Evolutionary conservation across 2,888 invertebrate species (phyloP).

Genomic region (Aleiodes leptofemur): DNA sequence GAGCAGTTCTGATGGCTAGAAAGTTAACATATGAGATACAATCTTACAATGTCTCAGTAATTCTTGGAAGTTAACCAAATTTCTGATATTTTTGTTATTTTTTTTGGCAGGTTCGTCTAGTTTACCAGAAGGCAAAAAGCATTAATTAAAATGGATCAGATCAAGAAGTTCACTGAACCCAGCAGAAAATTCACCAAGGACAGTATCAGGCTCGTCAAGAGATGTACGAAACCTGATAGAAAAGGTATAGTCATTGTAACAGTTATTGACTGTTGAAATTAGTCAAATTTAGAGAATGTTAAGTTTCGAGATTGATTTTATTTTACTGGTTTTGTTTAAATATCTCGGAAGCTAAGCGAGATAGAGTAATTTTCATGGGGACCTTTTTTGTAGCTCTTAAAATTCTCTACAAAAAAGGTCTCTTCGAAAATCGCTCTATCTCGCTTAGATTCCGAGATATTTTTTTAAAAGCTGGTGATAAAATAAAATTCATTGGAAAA

Average conservation of each 20-base stretch:
- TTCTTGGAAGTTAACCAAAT: background rate
- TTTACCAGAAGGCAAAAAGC: slow-evolving; percentile 6
- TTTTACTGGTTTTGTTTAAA: too few relatives aligned
- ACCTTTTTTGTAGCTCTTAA: background rate
- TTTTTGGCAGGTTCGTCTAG: background rate
- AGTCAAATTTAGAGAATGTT: too few relatives aligned
- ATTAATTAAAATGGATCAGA: slow-evolving; percentile 87
- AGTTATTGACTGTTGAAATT: too few relatives aligned
- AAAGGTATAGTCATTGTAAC: slow-evolving; percentile 83
- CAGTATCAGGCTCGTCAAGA: slow-evolving; percentile 97
- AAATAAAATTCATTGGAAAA: too few relatives aligned
- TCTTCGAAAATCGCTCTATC: too few relatives aligned
- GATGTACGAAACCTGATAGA: slow-evolving; percentile 99
- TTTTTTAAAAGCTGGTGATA: too few relatives aligned
- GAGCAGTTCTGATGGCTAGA: background rate
- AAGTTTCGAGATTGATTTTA: too few relatives aligned
- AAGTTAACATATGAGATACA: background rate
- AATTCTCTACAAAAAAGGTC: too few relatives aligned
- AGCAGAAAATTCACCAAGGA: slow-evolving; percentile 98
- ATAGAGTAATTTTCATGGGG: background rate
- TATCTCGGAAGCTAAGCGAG: too few relatives aligned
- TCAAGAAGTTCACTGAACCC: slow-evolving; percentile 95
- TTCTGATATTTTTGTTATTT: background rate
- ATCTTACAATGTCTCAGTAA: background rate
- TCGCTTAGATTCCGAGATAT: too few relatives aligned